Evolutionary conservation across 53 echinoderm and acorn worm genomes (phyloP), one percentile per base, ranked within the genome.

Genomic region (Stichopus horrens): DNA sequence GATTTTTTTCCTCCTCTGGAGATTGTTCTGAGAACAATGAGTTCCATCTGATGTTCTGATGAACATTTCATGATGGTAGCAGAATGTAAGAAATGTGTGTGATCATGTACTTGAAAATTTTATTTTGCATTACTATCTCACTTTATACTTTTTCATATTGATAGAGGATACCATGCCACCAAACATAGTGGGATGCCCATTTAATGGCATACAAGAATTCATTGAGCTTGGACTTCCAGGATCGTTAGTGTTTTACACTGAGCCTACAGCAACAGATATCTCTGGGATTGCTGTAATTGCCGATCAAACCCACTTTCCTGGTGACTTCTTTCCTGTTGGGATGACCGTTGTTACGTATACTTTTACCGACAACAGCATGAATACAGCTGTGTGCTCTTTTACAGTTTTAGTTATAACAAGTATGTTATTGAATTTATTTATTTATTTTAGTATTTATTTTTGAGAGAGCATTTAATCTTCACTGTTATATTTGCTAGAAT

Each of bases 131-230:
- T 37, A 37, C 2, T 37, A 37, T 37, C 37, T 37, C 37, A 37
- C 37, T 37, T 37, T 37, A 2, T 37, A 37, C 37, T 37, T 68
- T 68, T 16, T 37, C 37, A 37, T 37, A 37, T 37, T 37, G 57
- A 73, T 18, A 87, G 90, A 59, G 20, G 90, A 90, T n/a, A 90
- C 90, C 5, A 86, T 86, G 8, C 78, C 86, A 52, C 90, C 90
- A 13, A 56, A 55, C 4, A 80, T 93, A 3, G 55, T 63, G 9
- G 58, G 20, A 53, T 80, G 86, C 52, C 87, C 87, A 5, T 6
- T 7, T 14, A 13, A 86, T n/a, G 53, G 76, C 55, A 57, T 16
- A 7, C 58, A 68, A 7, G 58, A 14, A n/a, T 90, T 76, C 10
- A 67, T 92, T 80, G 92, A 92, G 74, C 75, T 89, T 1, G 89